These are phyloP conservation scores for Prosapia bicincta DNA, from an alignment of 2,888 invertebrate genomes.

Conservation along the genomic window DNA sequence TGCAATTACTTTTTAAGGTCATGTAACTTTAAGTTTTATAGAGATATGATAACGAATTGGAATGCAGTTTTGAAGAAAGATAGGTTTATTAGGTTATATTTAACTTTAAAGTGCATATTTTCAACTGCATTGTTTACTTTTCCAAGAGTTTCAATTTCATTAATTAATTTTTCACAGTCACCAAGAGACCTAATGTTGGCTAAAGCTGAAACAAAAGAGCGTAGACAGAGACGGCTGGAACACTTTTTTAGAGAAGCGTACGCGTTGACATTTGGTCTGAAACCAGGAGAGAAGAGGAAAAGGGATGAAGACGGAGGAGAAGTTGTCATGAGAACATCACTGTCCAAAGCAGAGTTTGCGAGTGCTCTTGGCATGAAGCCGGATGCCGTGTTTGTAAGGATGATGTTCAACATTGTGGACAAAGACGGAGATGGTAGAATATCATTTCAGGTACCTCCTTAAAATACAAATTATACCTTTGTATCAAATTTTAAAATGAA, in stretches of 20 bases:
- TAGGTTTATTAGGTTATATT: no score
- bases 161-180: slow-evolving; percentile 67
- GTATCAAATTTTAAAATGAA: no score
- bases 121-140: no score
- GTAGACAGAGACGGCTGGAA: slow-evolving; percentile 87
- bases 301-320: slow-evolving; percentile 44
- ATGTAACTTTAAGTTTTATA: no score
- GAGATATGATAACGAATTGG: no score
- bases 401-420: slow-evolving; percentile 97
- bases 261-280: slow-evolving; percentile 84
- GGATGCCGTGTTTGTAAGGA: slow-evolving; percentile 91
- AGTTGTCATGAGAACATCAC: slow-evolving; percentile 84
- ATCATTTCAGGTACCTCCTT: slow-evolving; percentile 88
- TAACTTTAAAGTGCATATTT: no score
- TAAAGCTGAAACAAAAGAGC: slow-evolving; percentile 89
- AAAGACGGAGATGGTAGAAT: slow-evolving; percentile 91
- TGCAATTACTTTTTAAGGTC: no score
- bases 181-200: slow-evolving; percentile 79
- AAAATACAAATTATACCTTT: no score
- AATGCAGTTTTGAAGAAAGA: no score
- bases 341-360: slow-evolving; percentile 91
- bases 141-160: no score
- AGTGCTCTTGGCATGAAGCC: slow-evolving; percentile 93
- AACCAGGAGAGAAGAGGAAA: slow-evolving; percentile 79
- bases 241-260: slow-evolving; percentile 96